phyloP scores from a whole-genome alignment of 53 echinoderm and acorn worm species.

The Zoroaster sp. region DNA sequence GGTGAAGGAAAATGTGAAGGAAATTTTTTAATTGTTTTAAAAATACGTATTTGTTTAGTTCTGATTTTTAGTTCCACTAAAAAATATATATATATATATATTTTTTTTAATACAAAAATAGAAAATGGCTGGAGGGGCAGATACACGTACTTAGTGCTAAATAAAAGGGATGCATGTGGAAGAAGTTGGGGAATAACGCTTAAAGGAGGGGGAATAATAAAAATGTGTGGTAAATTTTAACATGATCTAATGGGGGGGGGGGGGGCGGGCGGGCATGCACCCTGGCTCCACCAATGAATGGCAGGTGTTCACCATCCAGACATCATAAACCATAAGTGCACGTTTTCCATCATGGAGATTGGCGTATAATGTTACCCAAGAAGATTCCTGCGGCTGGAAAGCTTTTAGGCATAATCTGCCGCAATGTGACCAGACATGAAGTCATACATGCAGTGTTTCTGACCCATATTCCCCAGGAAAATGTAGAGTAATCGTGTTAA shows the following conservation, averaged over 20 bases:
- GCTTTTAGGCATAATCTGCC: background rate
- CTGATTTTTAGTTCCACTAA: no score
- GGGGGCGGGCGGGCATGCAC: background rate
- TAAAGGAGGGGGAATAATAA: no score
- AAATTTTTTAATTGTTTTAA: no score
- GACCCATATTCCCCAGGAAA: background rate
- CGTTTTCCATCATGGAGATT: background rate
- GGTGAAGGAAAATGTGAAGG: no score
- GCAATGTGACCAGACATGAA: constrained; percentile 20
- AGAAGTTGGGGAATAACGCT: no score
- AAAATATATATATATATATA: no score
- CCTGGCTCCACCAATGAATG: background rate
- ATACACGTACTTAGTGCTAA: no score
- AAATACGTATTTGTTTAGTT: no score
- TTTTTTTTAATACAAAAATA: no score
- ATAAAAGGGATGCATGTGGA: no score
- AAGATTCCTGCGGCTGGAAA: background rate
- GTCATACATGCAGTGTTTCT: background rate
- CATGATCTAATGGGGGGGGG: background rate
- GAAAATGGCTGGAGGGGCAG: no score
- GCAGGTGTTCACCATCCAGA: background rate
- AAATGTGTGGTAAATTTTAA: no score
- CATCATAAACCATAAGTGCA: background rate
- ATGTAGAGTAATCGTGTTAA: background rate
- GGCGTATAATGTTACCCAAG: background rate